These are phyloP conservation scores for Micromesistius poutassou DNA, from an alignment of 2,797 vertebrate genomes.

Conservation along the genomic window DNA sequence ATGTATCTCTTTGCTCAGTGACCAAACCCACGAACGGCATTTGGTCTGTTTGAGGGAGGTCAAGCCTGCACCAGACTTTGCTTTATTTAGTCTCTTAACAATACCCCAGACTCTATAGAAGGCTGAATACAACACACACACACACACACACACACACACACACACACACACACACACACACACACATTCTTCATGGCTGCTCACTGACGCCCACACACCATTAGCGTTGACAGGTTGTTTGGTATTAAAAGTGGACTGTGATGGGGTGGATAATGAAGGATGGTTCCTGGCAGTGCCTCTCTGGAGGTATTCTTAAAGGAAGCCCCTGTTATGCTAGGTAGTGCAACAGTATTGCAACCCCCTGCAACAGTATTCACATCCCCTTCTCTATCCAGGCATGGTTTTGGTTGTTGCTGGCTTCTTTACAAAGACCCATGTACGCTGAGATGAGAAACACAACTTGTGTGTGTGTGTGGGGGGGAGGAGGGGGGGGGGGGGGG, in stretches of 20 bases:
- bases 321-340: background rate
- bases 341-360: slow-evolving; percentile 15
- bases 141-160: too few relatives aligned
- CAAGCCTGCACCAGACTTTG: background rate
- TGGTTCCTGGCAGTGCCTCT: slow-evolving; percentile 37
- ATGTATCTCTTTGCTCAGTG: background rate
- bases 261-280: slow-evolving; percentile 34
- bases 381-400: background rate
- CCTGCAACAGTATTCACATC: slow-evolving; percentile 23
- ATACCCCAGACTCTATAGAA: background rate
- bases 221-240: slow-evolving; percentile 53
- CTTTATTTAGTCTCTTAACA: background rate
- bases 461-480: background rate
- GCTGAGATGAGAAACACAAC: slow-evolving; percentile 32
- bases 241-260: slow-evolving; percentile 32
- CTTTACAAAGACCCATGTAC: slow-evolving; percentile 35
- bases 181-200: slow-evolving; percentile 40
- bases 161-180: background rate
- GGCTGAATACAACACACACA: too few relatives aligned
- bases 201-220: slow-evolving; percentile 33
- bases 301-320: background rate
- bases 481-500: background rate
- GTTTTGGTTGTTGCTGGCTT: slow-evolving; percentile 17
- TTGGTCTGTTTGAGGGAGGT: background rate
- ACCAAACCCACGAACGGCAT: background rate